Base-by-base conservation (phyloP, 2,888 invertebrate species). In the Drosophila barbarae region DNA sequence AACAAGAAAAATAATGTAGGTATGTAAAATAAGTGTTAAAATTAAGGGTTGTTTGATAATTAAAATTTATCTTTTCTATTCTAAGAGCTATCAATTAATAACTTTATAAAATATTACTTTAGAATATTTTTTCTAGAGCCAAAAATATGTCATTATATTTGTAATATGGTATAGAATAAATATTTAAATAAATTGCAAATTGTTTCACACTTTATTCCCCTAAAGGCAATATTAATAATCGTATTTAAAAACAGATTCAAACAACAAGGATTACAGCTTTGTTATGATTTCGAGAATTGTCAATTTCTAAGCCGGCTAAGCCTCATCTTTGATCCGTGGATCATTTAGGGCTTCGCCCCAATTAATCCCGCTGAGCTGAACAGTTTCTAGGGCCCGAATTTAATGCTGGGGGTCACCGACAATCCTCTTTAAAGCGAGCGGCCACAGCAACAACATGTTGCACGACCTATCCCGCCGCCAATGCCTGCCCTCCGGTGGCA, bases 371-470 rank as follows among this genome's bases (percentile, higher is more conserved):
- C 13, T 35, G 23, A 63, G 50, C 26, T 15, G 18, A 35, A 30
- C 36, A 23, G 13, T 58, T 58, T 38, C 26, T 18, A 41, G 41
- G 26, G 26, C 3, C 4, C 9, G 10, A 51, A 63, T 63, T 63
- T 32, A 63, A 63, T 64, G 47, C 36, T 12, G 15, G 5, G 5
- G n/a, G 18, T 23, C 23, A 39, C 12, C 13, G 10, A 50, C 51
- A 44, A 51, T 63, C 64, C 61, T 23, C 51, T 64, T 63, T 63
- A 63, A 63, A 63, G 34, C 64, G 21, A 44, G 32, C 30, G 18
- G 13, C 63, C 41, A 28, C 57, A 54, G 42, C 34, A 67, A 60
- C 81, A 77, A 80, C 84, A 83, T 77, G 77, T 77, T 81, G 77
- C 77, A 75, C 60, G 66, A 26, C 32, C 42, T 23, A 23, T 23